phyloP scores from a whole-genome alignment of 2,888 invertebrate species.

The Strigamia maritima region DNA sequence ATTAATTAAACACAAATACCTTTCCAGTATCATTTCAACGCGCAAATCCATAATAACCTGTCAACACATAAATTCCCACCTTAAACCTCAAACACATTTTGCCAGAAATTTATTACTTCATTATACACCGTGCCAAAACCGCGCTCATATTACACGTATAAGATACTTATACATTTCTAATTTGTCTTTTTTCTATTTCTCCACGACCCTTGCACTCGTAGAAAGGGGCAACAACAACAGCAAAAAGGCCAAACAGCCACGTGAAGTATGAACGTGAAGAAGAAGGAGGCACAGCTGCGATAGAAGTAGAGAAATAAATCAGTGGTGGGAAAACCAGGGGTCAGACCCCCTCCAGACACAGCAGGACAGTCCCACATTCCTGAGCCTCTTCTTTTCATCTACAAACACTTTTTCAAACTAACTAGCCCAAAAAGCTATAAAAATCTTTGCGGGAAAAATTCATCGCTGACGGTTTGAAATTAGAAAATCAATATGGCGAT shows the following conservation, averaged over 20 bases:
- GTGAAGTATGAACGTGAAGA: not conserved
- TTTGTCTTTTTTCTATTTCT: conserved; percentile 2
- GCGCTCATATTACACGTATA: not conserved
- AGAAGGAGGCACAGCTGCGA: not conserved
- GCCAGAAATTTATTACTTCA: not conserved
- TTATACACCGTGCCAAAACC: not conserved
- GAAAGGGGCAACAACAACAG: not conserved
- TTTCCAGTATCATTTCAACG: not conserved
- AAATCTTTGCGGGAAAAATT: no score
- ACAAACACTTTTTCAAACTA: conserved; percentile 3
- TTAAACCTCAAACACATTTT: not conserved
- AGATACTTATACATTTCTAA: not conserved
- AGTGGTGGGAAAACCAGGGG: not conserved
- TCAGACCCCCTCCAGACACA: conserved; percentile 13
- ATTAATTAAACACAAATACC: not conserved
- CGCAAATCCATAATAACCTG: not conserved
- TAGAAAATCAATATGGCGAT: no score
- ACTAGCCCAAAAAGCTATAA: not conserved
- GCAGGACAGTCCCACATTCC: conserved; percentile 11
- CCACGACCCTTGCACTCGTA: not conserved
- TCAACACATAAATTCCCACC: conserved; percentile 3
- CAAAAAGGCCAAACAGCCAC: not conserved
- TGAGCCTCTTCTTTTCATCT: not conserved
- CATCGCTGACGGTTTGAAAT: not conserved
- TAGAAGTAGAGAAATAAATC: not conserved